Evolutionary conservation across 23 tunicate genomes (phyloP).

Genomic region (Clavelina lepadiformis): DNA sequence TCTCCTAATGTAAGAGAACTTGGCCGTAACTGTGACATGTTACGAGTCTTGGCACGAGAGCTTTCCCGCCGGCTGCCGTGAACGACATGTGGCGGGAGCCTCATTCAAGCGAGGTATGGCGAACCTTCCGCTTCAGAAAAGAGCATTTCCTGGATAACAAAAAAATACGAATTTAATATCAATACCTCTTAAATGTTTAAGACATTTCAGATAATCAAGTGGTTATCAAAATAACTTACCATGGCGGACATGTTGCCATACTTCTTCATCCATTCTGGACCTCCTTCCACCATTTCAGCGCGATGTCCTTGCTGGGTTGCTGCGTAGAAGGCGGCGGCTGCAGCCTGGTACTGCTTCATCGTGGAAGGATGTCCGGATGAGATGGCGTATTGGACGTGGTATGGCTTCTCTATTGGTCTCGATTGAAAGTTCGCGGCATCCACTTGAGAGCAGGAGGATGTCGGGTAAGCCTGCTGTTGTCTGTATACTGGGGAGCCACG

Average conservation of each 20-base stretch:
- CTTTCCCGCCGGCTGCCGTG: constrained; percentile 39
- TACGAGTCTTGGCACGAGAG: constrained; percentile 95
- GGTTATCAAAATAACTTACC: constrained; percentile 44
- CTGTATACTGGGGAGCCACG: constrained; percentile 34
- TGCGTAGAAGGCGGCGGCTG: constrained; percentile 71
- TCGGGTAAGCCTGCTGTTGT: constrained; percentile 12
- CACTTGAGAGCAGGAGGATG: constrained; percentile 20
- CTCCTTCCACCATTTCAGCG: constrained; percentile 16
- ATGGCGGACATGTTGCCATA: constrained; percentile 86
- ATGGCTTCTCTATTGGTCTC: constrained; percentile 33
- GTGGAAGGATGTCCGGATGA: constrained; percentile 37
- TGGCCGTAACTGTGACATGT: constrained; percentile 76
- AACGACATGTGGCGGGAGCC: constrained; percentile 49
- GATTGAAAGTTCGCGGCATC: neutral
- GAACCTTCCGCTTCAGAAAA: constrained; percentile 71
- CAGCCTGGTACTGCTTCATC: constrained; percentile 50
- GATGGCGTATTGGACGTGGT: constrained; percentile 94
- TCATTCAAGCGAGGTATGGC: constrained; percentile 74
- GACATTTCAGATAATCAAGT: neutral
- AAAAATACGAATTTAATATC: neutral
- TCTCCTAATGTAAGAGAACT: constrained; percentile 92
- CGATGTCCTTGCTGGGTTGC: constrained; percentile 28
- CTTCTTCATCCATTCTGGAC: constrained; percentile 77
- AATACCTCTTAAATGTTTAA: neutral
- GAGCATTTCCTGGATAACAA: constrained; percentile 86